Conservation (phyloP, 2,113 vertebrate species). For the Struthio camelus region DNA sequence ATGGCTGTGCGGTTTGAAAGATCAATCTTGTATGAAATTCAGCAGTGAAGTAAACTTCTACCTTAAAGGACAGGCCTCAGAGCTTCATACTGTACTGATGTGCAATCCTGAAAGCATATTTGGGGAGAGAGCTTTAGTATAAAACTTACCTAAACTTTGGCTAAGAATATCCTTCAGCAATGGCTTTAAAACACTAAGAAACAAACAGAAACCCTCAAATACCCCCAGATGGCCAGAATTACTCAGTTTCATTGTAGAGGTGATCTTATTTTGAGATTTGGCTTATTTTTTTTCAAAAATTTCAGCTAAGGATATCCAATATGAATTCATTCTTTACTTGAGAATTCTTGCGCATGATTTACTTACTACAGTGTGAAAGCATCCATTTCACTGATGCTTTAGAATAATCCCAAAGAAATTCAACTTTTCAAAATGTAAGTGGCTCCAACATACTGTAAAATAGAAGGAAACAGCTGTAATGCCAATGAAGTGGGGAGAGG, state of each 20-base stretch:
- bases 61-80: neutral
- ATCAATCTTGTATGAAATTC: neutral
- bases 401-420: neutral
- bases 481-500: neutral
- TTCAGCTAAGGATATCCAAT: neutral
- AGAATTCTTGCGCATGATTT: neutral
- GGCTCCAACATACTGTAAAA: neutral
- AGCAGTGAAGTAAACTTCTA: neutral
- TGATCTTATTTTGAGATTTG: neutral
- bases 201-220: neutral
- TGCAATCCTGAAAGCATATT: neutral
- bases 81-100: conserved; percentile 14
- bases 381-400: neutral
- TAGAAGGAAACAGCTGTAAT: neutral
- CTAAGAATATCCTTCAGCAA: neutral
- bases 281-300: neutral
- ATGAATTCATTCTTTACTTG: neutral
- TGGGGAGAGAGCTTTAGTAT: neutral
- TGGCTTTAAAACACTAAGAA: neutral
- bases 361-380: neutral
- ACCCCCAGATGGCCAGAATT: neutral
- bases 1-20: neutral
- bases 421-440: neutral
- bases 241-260: neutral
- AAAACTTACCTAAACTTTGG: neutral